phyloP scores from a whole-genome alignment of 2,888 invertebrate species.

The Leistus spinibarbis region DNA sequence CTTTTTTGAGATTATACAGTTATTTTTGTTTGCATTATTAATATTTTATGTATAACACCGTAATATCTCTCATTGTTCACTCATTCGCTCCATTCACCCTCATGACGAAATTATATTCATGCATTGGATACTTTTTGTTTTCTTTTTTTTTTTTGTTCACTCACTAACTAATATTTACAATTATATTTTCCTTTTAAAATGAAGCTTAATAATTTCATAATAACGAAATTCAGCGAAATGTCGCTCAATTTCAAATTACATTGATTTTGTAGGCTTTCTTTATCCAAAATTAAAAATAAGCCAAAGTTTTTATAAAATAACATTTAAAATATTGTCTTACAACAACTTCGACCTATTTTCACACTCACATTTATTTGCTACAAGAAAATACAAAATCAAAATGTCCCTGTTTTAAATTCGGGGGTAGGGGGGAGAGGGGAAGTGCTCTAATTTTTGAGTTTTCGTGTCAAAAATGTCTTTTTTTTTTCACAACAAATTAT shows the following conservation, averaged over 20 bases:
- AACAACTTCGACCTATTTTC: not conserved
- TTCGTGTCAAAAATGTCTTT: not conserved
- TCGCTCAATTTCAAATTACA: not conserved
- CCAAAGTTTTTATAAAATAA: not conserved
- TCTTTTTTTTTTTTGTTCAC: not conserved
- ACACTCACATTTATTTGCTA: not conserved
- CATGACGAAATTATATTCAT: not conserved
- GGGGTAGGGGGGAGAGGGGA: not conserved
- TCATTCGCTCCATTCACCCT: not conserved
- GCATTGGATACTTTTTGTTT: not conserved
- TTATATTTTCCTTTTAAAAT: slow-evolving; percentile 28
- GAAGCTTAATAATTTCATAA: slow-evolving; percentile 22
- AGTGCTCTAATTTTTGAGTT: not conserved
- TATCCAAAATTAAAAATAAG: too few species aligned
- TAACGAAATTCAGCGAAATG: not conserved
- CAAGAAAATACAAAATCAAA: not conserved
- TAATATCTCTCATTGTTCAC: not conserved
- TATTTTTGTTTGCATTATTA: not conserved
- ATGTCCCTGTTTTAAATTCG: not conserved
- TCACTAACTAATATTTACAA: slow-evolving; percentile 37
- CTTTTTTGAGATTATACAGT: not conserved
- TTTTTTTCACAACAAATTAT: not conserved
- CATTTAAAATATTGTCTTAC: not conserved
- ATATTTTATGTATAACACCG: not conserved
- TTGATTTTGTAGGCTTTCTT: slow-evolving; percentile 8